These are phyloP conservation scores for Tenthredo mesomela DNA, from an alignment of 2,888 invertebrate species.

Conservation along the genomic window DNA sequence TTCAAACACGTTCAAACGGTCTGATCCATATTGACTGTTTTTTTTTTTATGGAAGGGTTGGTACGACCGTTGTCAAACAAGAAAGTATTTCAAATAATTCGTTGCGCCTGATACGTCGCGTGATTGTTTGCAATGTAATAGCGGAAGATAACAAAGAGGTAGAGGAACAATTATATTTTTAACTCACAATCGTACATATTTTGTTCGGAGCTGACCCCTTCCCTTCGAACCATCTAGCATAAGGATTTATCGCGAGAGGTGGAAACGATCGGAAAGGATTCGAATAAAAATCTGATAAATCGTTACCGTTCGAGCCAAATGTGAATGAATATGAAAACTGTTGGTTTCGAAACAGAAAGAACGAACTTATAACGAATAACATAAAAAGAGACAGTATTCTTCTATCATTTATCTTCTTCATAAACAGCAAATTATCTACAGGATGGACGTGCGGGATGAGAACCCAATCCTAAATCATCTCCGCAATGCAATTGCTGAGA, in stretches of 20 bases:
- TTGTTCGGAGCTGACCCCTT: background rate
- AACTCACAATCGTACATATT: background rate
- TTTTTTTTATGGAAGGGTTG: background rate
- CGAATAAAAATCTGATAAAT: background rate
- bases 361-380: background rate
- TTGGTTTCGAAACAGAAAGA: background rate
- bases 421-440: background rate
- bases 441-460: constrained; percentile 17
- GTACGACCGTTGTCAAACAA: background rate
- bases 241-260: background rate
- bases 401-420: background rate
- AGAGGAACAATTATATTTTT: background rate
- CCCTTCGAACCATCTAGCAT: background rate
- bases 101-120: background rate
- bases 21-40: background rate
- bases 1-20: background rate
- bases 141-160: constrained; percentile 19
- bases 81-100: constrained; percentile 9
- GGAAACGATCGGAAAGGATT: background rate
- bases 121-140: background rate
- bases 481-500: constrained; percentile 65
- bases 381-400: background rate
- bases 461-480: constrained; percentile 60
- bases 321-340: background rate
- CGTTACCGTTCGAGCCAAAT: background rate